Evolutionary conservation across 1,140 invertebrate genomes (phyloP).

Genomic region (Hirudo medicinalis): DNA sequence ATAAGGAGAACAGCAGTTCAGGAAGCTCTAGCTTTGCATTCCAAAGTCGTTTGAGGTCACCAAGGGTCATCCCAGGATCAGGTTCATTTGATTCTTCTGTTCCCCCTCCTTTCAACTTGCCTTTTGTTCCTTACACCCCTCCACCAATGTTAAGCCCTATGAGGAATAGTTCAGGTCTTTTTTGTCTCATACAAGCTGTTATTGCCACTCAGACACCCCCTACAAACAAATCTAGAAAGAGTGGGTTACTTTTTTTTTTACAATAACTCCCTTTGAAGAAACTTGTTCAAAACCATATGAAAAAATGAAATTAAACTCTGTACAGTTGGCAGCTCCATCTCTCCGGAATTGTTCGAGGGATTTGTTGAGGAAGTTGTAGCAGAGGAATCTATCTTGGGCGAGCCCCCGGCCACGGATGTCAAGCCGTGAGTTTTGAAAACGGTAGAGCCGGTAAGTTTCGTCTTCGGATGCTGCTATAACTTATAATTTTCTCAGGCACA

Average conservation of each 20-base stretch:
- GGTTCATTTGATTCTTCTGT: neutral
- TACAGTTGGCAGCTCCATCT: neutral
- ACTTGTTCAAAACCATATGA: neutral
- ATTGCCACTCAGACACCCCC: neutral
- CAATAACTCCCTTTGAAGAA: too few species aligned
- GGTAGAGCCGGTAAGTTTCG: neutral
- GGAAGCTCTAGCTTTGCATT: constrained; percentile 13
- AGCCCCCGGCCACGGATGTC: neutral
- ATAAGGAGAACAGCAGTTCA: neutral
- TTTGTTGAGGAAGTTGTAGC: neutral
- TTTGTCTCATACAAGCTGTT: constrained; percentile 5
- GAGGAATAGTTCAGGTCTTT: constrained; percentile 12
- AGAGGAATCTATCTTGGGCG: neutral
- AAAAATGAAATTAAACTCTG: constrained; percentile 2
- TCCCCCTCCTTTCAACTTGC: constrained; percentile 6
- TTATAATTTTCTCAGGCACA: constrained; percentile 1
- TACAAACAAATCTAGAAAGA: neutral
- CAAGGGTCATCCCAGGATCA: neutral
- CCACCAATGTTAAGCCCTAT: constrained; percentile 18
- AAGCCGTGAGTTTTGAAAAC: neutral
- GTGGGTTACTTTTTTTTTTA: neutral
- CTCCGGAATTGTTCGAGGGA: constrained; percentile 1
- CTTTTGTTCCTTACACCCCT: constrained; percentile 16
- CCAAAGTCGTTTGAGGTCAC: constrained; percentile 17
- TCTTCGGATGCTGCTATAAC: neutral